A percentile compares a stretch with the other conserved stretches of the same genome.
phyloP scores from a whole-genome alignment of 92 coral and sea anemone genomes.

The Epizoanthus ramosus region DNA sequence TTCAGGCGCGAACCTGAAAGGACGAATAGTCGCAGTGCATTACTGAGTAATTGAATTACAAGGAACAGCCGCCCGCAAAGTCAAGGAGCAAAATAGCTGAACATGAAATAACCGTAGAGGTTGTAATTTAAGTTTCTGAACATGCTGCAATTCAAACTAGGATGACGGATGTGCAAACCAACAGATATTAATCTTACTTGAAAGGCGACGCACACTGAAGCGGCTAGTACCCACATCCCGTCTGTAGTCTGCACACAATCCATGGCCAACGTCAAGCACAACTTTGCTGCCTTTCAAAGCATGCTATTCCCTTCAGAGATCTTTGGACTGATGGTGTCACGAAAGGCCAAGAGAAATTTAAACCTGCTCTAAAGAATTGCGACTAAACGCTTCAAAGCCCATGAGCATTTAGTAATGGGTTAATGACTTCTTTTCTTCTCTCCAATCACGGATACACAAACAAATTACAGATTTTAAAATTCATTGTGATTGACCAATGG shows the following conservation, averaged over 20 bases:
- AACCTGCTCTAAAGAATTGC: background rate
- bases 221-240: background rate
- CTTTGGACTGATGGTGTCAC: background rate
- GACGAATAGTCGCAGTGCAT: background rate
- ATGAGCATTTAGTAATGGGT: slow-evolving; percentile 16
- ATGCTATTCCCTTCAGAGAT: background rate
- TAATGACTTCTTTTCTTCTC: slow-evolving; percentile 16
- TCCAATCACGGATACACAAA: slow-evolving; percentile 12
- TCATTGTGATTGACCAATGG: slow-evolving; percentile 9
- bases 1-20: background rate
- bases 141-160: background rate
- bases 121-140: background rate
- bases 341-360: background rate
- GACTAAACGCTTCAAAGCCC: slow-evolving; percentile 19
- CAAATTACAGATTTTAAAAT: slow-evolving; percentile 26
- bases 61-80: background rate
- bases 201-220: slow-evolving; percentile 21
- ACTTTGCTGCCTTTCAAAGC: background rate
- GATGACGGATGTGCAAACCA: background rate
- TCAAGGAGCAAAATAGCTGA: background rate
- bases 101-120: background rate
- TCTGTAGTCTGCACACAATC: background rate
- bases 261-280: background rate
- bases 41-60: background rate
- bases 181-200: slow-evolving; percentile 32